Evolutionary conservation across 2,797 vertebrate genomes (phyloP).

Genomic region (Tauraco hartlaubi): DNA sequence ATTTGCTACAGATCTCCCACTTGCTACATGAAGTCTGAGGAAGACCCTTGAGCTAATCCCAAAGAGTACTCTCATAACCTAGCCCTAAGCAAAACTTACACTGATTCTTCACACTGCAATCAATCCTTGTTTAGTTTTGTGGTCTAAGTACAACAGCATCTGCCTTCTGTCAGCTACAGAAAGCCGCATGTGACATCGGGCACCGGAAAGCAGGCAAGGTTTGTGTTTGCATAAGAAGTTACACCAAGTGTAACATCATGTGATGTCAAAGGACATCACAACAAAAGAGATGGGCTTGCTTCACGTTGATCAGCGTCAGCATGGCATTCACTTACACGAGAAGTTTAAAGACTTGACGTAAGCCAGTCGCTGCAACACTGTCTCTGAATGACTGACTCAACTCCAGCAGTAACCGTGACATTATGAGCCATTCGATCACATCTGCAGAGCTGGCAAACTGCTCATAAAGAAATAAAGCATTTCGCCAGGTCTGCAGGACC

Average conservation of each 20-base stretch:
- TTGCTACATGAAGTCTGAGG: background rate
- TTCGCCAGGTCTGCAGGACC: background rate
- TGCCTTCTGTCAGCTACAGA: slow-evolving; percentile 39
- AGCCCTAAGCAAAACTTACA: slow-evolving; percentile 2
- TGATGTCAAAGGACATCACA: background rate
- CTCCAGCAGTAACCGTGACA: background rate
- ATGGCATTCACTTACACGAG: background rate
- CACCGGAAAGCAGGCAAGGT: background rate
- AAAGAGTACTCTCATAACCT: background rate
- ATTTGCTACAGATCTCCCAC: background rate
- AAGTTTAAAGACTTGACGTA: background rate
- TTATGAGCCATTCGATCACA: background rate
- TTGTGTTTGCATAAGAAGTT: background rate
- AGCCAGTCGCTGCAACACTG: background rate
- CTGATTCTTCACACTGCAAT: slow-evolving; percentile 4
- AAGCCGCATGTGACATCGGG: background rate
- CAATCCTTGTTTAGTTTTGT: slow-evolving; percentile 22
- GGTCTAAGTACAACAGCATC: background rate
- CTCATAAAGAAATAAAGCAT: background rate
- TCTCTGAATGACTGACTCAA: background rate
- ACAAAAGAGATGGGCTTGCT: background rate
- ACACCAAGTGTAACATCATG: background rate
- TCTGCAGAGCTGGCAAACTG: background rate
- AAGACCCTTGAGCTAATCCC: slow-evolving; percentile 6
- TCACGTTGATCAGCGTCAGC: background rate